Evolutionary conservation across 2,797 vertebrate species (phyloP).

Genomic region (Poecile montanus): DNA sequence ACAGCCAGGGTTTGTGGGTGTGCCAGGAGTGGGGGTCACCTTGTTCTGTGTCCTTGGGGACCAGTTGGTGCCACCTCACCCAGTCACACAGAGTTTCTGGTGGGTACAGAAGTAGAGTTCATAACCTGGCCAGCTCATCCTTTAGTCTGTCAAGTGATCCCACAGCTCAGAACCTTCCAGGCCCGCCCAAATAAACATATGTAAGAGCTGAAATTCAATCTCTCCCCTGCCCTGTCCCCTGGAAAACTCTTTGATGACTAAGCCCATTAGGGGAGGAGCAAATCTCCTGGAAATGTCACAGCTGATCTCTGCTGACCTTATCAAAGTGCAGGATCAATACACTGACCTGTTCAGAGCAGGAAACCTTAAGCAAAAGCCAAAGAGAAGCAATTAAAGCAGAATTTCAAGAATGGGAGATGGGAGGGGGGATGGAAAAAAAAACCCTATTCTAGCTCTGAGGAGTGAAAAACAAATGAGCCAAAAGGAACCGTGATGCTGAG

Average conservation of each 20-base stretch:
- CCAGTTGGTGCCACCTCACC: neutral
- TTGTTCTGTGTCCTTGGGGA: neutral
- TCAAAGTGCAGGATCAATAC: slow-evolving; percentile 78
- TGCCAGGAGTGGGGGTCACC: neutral
- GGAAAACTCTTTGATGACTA: slow-evolving; percentile 60
- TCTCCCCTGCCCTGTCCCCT: slow-evolving; percentile 15
- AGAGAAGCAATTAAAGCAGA: slow-evolving; percentile 70
- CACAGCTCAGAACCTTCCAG: neutral
- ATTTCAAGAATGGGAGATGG: slow-evolving; percentile 9
- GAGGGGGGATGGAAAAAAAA: neutral
- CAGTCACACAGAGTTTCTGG: rapidly evolving
- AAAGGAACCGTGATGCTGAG: slow-evolving; percentile 14
- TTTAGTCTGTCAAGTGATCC: neutral
- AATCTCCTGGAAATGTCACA: slow-evolving; percentile 73
- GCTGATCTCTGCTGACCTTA: slow-evolving; percentile 80
- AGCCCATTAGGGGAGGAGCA: slow-evolving; percentile 65
- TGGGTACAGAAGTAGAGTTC: rapidly evolving
- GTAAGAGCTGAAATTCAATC: neutral
- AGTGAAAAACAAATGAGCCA: slow-evolving; percentile 59
- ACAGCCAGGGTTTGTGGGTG: neutral
- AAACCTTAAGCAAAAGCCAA: slow-evolving; percentile 71
- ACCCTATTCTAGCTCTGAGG: neutral
- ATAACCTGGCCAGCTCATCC: rapidly evolving
- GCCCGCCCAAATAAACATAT: neutral
- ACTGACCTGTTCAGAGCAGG: slow-evolving; percentile 48